Evolutionary conservation across 2,113 vertebrate species (phyloP), one percentile per base, ranked within the genome.

Genomic region (Nycticorax nycticorax): DNA sequence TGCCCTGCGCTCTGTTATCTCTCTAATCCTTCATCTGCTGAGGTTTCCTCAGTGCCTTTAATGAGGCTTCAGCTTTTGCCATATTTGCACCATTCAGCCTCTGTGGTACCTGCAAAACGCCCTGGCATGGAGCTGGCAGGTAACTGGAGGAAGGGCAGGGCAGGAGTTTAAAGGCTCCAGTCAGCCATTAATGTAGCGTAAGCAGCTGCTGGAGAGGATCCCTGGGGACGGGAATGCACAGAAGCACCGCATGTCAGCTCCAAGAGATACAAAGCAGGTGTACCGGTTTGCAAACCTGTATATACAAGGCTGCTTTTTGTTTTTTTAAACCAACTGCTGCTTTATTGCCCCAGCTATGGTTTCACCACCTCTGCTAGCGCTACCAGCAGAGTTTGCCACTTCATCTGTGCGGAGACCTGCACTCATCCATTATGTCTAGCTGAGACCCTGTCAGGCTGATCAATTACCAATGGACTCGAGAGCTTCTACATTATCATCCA

Each of bases 401-500:
- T 53, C 41, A 10, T n/a, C n/a, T 12, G 8, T 1, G 6, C 3
- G 1, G 47, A 85, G 52, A 67, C 33, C 21, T 16, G 28, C 0
- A 1, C 47, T 56, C 72, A 67, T 9, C 41, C 62, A 6, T 24
- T 23, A 9, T 0, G 0, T 10, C 30, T 6, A 13, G n/a, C 57
- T 18, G 41, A 62, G 77, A 37, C 30, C 28, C 26, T 12, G n/a
- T 22, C 37, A n/a, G 53, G 67, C 37, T 67, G 30, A 79, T 22
- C 50, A 14, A 2, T 14, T 8, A 52, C 47, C 35, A 66, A 6
- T 8, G 52, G 43, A 86, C 66, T 53, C 10, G 4, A 79, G 45
- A 56, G 22, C 14, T 27, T 22, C 66, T 28, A 5, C 45, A 41
- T 66, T 3, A 47, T 37, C 52, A 81, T 11, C 32, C 39, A 48